phyloP scores from a whole-genome alignment of 2,113 vertebrate genomes.

The Corythaeola cristata region DNA sequence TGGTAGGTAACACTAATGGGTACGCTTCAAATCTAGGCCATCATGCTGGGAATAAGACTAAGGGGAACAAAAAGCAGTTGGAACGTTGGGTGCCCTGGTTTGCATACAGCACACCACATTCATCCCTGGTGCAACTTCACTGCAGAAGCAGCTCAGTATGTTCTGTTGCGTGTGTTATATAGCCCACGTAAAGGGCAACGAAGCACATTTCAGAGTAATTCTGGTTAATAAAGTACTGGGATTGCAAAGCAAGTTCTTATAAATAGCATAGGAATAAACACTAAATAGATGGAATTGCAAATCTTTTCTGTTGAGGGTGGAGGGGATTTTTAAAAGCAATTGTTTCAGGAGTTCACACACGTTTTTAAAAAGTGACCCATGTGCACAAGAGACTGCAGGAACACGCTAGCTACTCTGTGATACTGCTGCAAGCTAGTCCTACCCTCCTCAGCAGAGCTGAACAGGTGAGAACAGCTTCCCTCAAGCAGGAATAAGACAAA shows the following conservation, averaged over 20 bases:
- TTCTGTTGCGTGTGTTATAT: background rate
- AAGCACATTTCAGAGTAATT: constrained; percentile 19
- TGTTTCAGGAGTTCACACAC: background rate
- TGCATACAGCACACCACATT: background rate
- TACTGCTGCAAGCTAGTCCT: background rate
- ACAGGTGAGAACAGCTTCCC: background rate
- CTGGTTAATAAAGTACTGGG: background rate
- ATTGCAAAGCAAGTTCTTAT: background rate
- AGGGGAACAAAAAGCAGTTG: background rate
- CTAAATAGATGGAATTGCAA: background rate
- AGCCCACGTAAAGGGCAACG: background rate
- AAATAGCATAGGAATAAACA: background rate
- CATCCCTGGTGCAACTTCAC: background rate
- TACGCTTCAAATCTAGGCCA: background rate
- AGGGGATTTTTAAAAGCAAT: background rate
- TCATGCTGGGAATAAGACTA: background rate
- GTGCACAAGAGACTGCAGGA: background rate
- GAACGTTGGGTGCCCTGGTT: background rate
- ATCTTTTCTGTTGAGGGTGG: background rate
- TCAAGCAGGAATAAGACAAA: background rate
- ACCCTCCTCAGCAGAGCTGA: background rate
- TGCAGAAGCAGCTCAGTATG: background rate
- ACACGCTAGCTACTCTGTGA: background rate
- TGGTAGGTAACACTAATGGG: background rate
- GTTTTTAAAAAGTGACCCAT: background rate